Percentiles rank a stretch among this genome's conserved stretches.
Evolutionary conservation across 2,113 vertebrate genomes (phyloP).

Genomic region (Prunella fulvescens): DNA sequence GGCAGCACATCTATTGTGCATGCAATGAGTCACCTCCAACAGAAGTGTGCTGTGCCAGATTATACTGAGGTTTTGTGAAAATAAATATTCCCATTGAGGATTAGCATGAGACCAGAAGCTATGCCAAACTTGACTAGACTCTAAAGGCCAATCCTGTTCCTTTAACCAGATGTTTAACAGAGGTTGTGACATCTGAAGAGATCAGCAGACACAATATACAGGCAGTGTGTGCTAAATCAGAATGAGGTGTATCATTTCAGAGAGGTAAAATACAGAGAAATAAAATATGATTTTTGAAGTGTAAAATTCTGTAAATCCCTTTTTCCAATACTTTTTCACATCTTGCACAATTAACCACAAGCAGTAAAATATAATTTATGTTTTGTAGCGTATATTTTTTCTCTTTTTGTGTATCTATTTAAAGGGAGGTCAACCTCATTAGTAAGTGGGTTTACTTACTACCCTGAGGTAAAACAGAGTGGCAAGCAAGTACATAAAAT

Average conservation of each 20-base stretch:
- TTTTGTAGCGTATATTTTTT: not conserved
- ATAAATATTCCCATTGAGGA: slow-evolving; percentile 67
- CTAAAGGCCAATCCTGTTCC: slow-evolving; percentile 28
- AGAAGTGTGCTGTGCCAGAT: slow-evolving; percentile 27
- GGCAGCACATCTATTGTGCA: slow-evolving; percentile 9
- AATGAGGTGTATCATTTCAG: not conserved
- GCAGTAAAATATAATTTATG: not conserved
- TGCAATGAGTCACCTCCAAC: slow-evolving; percentile 46
- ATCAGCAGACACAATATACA: not conserved
- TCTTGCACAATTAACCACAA: not conserved
- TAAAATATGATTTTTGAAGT: not conserved
- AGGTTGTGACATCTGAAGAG: slow-evolving; percentile 34
- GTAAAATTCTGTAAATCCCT: not conserved
- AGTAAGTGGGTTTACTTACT: not conserved
- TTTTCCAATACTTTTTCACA: not conserved
- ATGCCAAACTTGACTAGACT: slow-evolving; percentile 41
- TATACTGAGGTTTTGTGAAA: slow-evolving; percentile 56
- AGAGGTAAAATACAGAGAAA: not conserved
- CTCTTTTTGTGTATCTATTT: not conserved
- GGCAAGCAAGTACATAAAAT: not conserved
- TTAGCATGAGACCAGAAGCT: slow-evolving; percentile 61
- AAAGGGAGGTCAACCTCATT: not conserved
- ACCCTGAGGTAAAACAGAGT: not conserved
- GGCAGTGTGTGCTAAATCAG: not conserved
- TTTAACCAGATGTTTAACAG: slow-evolving; percentile 53